These are phyloP conservation scores for Amyelois transitella DNA, from an alignment of 1,140 invertebrate genomes.

Conservation along the genomic window DNA sequence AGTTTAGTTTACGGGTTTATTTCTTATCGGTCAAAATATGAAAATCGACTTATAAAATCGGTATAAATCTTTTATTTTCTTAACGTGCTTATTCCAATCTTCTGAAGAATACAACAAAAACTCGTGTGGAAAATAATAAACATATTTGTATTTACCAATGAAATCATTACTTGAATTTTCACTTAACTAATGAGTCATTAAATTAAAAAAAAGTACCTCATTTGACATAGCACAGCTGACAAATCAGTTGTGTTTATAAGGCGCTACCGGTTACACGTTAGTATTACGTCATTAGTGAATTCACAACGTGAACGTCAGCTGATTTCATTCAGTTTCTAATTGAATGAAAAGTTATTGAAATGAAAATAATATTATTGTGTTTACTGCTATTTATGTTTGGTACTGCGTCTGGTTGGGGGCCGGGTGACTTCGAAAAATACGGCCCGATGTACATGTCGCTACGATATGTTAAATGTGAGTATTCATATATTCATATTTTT, in stretches of 20 bases:
- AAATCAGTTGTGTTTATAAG: not conserved
- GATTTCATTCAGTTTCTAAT: not conserved
- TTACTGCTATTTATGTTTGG: slow-evolving; percentile 22
- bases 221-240: no score
- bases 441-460: slow-evolving; percentile 52
- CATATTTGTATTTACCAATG: no score
- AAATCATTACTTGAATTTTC: no score
- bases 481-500: slow-evolving; percentile 8
- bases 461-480: slow-evolving; percentile 61
- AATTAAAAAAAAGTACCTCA: no score
- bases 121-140: no score
- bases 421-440: slow-evolving; percentile 55
- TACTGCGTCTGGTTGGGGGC: slow-evolving; percentile 23
- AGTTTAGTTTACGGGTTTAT: no score
- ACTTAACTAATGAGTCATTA: no score
- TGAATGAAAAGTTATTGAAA: slow-evolving; percentile 11
- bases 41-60: no score
- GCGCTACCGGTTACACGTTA: not conserved
- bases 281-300: not conserved
- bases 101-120: no score
- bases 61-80: no score
- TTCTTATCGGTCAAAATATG: no score
- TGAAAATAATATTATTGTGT: slow-evolving; percentile 21
- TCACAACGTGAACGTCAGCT: not conserved
- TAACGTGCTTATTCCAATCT: no score